These are phyloP conservation scores for Pammene fasciana DNA, from an alignment of 2,888 invertebrate species.

Conservation along the genomic window DNA sequence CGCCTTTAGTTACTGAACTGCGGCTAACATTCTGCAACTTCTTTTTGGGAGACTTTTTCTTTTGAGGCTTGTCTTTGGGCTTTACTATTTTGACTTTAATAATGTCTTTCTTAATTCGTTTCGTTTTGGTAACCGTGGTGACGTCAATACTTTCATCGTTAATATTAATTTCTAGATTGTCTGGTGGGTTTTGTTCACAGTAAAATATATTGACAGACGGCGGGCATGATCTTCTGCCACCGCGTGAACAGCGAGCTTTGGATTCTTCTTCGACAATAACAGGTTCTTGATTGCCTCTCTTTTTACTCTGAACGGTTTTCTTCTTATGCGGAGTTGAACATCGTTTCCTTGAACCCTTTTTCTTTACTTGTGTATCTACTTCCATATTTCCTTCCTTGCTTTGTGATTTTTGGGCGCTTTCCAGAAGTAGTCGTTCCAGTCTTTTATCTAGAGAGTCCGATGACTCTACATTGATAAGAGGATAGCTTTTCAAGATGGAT, in stretches of 20 bases:
- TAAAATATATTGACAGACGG: constrained; percentile 53
- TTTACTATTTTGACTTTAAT: constrained; percentile 75
- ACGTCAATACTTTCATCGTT: constrained; percentile 37
- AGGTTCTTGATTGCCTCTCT: constrained; percentile 48
- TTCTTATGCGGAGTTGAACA: constrained; percentile 66
- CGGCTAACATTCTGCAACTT: constrained; percentile 26
- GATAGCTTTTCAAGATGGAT: constrained; percentile 58
- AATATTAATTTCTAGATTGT: constrained; percentile 46
- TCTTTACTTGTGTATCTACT: constrained; percentile 47
- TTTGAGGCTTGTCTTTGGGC: constrained; percentile 55
- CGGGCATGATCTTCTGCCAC: constrained; percentile 65
- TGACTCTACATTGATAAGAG: constrained; percentile 55
- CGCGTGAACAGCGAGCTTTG: constrained; percentile 58
- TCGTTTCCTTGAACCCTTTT: constrained; percentile 55
- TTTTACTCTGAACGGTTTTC: constrained; percentile 50
- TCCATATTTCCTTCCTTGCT: constrained; percentile 47
- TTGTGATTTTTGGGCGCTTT: constrained; percentile 67
- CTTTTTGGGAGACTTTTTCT: constrained; percentile 40
- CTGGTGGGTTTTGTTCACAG: constrained; percentile 44
- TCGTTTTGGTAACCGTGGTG: constrained; percentile 46
- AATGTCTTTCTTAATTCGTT: constrained; percentile 65
- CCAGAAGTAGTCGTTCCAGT: constrained; percentile 64
- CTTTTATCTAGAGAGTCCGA: constrained; percentile 65
- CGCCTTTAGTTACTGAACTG: constrained; percentile 58
- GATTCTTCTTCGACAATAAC: constrained; percentile 64